These are phyloP conservation scores for Drosophila melanica DNA, from an alignment of 1,140 invertebrate genomes.

Conservation along the genomic window DNA sequence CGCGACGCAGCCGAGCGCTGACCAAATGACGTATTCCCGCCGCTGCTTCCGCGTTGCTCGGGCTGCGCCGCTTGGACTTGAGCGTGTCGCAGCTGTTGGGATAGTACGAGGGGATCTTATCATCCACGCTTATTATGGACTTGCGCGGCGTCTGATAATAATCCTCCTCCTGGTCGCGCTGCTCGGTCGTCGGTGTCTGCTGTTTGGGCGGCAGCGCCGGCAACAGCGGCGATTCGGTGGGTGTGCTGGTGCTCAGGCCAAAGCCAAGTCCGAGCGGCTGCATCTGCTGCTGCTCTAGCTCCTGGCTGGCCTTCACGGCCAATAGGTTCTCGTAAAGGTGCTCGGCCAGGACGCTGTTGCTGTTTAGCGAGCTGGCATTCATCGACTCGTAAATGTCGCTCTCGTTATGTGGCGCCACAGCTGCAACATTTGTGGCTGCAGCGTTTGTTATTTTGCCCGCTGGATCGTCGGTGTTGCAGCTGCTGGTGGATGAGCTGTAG, in stretches of 20 bases:
- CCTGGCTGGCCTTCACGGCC: constrained; percentile 73
- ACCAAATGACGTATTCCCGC: constrained; percentile 62
- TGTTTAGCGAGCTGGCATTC: constrained; percentile 49
- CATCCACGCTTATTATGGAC: constrained; percentile 77
- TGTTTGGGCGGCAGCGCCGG: constrained; percentile 61
- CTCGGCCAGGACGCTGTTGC: constrained; percentile 60
- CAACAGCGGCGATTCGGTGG: constrained; percentile 74
- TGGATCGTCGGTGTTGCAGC: constrained; percentile 67
- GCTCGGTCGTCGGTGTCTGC: constrained; percentile 30
- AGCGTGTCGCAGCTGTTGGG: constrained; percentile 80
- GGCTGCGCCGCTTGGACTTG: constrained; percentile 70
- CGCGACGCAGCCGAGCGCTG: constrained; percentile 59
- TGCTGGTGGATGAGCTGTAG: constrained; percentile 70
- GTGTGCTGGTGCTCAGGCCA: constrained; percentile 73
- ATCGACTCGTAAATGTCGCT: constrained; percentile 75
- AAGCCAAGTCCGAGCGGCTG: constrained; percentile 22
- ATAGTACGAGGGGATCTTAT: constrained; percentile 83
- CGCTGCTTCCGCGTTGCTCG: constrained; percentile 34
- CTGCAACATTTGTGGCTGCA: not conserved
- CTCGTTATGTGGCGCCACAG: constrained; percentile 46
- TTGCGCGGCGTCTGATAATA: constrained; percentile 80
- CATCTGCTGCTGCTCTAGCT: constrained; percentile 50
- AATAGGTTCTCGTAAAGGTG: constrained; percentile 78
- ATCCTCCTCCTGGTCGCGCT: constrained; percentile 56
- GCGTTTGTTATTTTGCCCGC: constrained; percentile 1